Percentiles rank a stretch among this genome's conserved stretches.
Evolutionary conservation across 2,888 invertebrate genomes (phyloP).

Genomic region (Apodemia duryi): DNA sequence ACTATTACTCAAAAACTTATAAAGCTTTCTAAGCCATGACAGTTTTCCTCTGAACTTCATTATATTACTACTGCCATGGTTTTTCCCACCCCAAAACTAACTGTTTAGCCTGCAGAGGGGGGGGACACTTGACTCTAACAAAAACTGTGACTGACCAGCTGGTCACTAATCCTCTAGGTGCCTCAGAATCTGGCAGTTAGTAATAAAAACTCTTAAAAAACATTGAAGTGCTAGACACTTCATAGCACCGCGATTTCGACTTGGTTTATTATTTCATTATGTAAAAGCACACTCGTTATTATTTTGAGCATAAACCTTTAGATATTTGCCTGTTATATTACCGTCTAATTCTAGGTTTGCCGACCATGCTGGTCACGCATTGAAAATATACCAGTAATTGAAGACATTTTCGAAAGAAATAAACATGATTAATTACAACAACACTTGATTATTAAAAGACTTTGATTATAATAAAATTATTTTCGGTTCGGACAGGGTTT

Average conservation of each 20-base stretch:
- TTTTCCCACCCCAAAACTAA: too few relatives aligned
- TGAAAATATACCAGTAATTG: conserved; percentile 4
- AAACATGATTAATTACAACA: conserved; percentile 26
- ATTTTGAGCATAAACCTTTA: conserved; percentile 61
- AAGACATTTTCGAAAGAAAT: conserved; percentile 37
- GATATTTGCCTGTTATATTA: conserved; percentile 61
- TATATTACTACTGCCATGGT: too few relatives aligned
- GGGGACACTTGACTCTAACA: too few relatives aligned
- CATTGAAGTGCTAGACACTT: not conserved
- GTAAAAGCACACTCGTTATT: conserved; percentile 49
- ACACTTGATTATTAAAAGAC: not conserved
- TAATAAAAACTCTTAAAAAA: not conserved
- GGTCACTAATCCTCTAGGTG: too few relatives aligned
- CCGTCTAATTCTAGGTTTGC: conserved; percentile 60
- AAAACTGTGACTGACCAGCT: too few relatives aligned
- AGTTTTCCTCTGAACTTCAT: too few relatives aligned
- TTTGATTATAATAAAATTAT: too few relatives aligned
- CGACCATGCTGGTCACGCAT: conserved; percentile 53
- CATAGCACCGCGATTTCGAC: not conserved
- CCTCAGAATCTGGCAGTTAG: too few relatives aligned
- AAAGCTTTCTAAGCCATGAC: too few relatives aligned
- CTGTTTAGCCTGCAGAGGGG: too few relatives aligned
- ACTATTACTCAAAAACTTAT: too few relatives aligned
- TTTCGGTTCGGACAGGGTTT: too few relatives aligned
- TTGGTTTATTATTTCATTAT: conserved; percentile 20